Base-by-base conservation (phyloP, 2,888 invertebrate genomes). In the Gymnocheta viridis region DNA sequence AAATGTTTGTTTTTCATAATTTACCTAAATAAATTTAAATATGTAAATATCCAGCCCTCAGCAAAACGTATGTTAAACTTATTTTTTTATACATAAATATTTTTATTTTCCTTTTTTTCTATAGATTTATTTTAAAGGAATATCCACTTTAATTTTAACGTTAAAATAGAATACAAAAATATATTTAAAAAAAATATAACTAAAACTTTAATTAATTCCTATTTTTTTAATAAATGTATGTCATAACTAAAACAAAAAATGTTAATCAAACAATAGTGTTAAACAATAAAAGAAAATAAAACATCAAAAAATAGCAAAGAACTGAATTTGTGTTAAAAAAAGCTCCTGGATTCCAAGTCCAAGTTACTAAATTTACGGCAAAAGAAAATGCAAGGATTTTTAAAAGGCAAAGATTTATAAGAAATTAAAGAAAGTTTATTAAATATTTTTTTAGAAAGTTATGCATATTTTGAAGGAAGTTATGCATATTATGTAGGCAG, bases 221-320 rank as follows among this genome's bases (percentile, higher is more conserved):
- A 83, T 77, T 73, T 82, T 72, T 74, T 79, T 74, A 85, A 51
- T 82, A 62, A 67, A 81, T 84, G 76, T 83, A 77, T 83, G 66
- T 81, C 77, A 77, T 64, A 80, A 84, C 72, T 72, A 38, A 58
- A 83, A 58, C 41, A 66, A 67, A 73, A 41, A 35, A 27, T 69
- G 72, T 69, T 74, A 82, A 64, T 70, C 74, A 77, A 85, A 83
- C 69, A 85, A 87, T 86, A 86, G 86, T 58, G 70, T 76, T 79
- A 87, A 85, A 77, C 51, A 56, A 51, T 51, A 86, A 85, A 82
- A 86, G 83, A 84, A 80, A 86, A 85, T 70, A 85, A 85, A 85
- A 85, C 64, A 86, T 82, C 78, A 77, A 85, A 86, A 74, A 66
- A 70, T 70, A 70, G 64, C 35, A 38, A 62, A 41, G 77, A 83